Percentiles rank a stretch among this genome's conserved stretches.
Evolutionary conservation across 2,113 vertebrate species (phyloP).

Genomic region (Grantiella picta): DNA sequence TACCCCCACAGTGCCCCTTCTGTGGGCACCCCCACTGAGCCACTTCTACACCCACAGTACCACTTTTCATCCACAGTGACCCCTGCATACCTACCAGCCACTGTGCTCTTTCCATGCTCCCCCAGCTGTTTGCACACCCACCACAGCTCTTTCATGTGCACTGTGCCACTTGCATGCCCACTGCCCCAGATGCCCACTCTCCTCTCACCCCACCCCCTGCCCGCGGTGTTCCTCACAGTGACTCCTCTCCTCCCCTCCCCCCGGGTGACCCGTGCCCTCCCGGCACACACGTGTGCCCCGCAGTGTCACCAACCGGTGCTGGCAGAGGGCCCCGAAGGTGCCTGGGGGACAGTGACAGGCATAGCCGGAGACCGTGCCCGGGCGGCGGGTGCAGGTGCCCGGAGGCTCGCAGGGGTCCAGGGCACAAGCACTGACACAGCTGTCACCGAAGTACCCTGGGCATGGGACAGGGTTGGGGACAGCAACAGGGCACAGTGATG

Average conservation of each 20-base stretch:
- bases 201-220: not conserved
- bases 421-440: conserved; percentile 85
- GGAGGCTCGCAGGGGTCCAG: conserved; percentile 91
- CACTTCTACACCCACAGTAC: not conserved
- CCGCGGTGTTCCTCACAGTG: fast-evolving
- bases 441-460: conserved; percentile 88
- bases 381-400: conserved; percentile 78
- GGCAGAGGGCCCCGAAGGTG: conserved; percentile 90
- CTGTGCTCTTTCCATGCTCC: too few relatives aligned
- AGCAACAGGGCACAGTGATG: not conserved
- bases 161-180: not conserved
- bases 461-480: not conserved
- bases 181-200: not conserved
- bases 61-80: not conserved
- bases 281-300: fast-evolving
- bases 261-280: fast-evolving
- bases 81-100: not conserved
- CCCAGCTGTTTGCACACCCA: not conserved
- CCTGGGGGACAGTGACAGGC: conserved; percentile 83
- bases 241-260: too few relatives aligned
- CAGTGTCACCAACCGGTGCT: conserved; percentile 80
- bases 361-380: conserved; percentile 79
- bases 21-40: too few relatives aligned
- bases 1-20: not conserved
- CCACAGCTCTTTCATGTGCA: not conserved